A percentile compares a stretch with the other conserved stretches of the same genome.
These are phyloP conservation scores for Podabrus alpinus DNA, from an alignment of 2,888 invertebrate genomes.

Conservation along the genomic window DNA sequence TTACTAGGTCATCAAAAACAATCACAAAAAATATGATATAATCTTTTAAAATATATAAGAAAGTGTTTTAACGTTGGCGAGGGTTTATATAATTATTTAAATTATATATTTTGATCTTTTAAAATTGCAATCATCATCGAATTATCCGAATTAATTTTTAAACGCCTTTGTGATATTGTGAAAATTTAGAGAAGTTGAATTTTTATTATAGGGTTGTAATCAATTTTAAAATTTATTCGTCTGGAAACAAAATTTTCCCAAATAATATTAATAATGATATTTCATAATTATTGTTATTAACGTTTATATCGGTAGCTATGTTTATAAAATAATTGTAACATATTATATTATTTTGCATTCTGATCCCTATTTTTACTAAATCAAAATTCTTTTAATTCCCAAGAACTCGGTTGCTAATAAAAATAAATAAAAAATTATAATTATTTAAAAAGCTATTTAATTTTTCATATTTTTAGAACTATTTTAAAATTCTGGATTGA, in stretches of 20 bases:
- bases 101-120: constrained; percentile 50
- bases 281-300: constrained; percentile 1
- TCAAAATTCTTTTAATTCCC: neutral
- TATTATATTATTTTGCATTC: neutral
- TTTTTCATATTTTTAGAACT: neutral
- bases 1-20: constrained; percentile 49
- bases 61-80: constrained; percentile 42
- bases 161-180: constrained; percentile 37
- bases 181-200: constrained; percentile 8
- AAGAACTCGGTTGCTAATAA: neutral
- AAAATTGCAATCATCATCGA: constrained; percentile 35
- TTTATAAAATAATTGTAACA: neutral
- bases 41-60: constrained; percentile 34
- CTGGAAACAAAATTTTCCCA: constrained; percentile 11
- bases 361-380: neutral
- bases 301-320: neutral
- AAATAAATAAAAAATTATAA: neutral
- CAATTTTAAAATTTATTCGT: constrained; percentile 21
- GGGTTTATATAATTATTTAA: constrained; percentile 47
- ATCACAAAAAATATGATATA: constrained; percentile 40
- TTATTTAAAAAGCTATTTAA: neutral
- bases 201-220: constrained; percentile 26
- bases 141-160: constrained; percentile 48
- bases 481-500: neutral
- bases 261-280: neutral